phyloP scores from a whole-genome alignment of 2,797 vertebrate genomes.

The Sebastes goodei region DNA sequence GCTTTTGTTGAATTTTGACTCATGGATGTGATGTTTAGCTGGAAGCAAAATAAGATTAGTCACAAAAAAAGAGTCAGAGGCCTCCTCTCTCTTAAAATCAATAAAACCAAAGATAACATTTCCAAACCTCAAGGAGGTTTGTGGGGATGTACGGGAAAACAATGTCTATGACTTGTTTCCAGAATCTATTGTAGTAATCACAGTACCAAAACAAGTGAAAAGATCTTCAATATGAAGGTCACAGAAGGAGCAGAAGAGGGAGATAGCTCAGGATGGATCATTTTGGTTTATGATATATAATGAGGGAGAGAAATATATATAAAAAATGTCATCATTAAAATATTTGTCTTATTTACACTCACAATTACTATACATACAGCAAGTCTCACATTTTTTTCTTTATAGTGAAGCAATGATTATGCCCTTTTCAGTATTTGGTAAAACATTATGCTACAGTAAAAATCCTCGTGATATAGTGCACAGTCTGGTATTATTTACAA shows the following conservation, averaged over 20 bases:
- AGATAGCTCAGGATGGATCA: not conserved
- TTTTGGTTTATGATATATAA: not conserved
- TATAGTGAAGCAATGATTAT: slow-evolving; percentile 18
- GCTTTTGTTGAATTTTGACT: not conserved
- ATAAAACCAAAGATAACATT: not conserved
- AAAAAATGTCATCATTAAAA: slow-evolving; percentile 40
- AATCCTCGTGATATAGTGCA: slow-evolving; percentile 40
- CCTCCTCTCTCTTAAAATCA: not conserved
- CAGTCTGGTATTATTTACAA: slow-evolving; percentile 57
- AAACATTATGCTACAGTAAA: slow-evolving; percentile 48
- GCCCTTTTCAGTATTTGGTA: slow-evolving; percentile 34
- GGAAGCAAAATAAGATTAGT: not conserved
- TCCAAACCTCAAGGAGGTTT: not conserved
- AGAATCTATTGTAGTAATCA: not conserved
- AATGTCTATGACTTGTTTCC: not conserved
- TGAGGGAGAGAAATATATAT: not conserved
- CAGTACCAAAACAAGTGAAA: not conserved
- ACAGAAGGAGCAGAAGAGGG: not conserved
- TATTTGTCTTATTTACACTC: slow-evolving; percentile 34
- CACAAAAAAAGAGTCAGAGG: not conserved
- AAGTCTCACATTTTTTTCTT: not conserved
- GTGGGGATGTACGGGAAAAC: not conserved
- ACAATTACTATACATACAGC: slow-evolving; percentile 28
- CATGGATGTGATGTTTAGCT: not conserved
- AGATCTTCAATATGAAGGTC: slow-evolving; percentile 7